Evolutionary conservation across 2,113 vertebrate species (phyloP).

Genomic region (Meleagris gallopavo): DNA sequence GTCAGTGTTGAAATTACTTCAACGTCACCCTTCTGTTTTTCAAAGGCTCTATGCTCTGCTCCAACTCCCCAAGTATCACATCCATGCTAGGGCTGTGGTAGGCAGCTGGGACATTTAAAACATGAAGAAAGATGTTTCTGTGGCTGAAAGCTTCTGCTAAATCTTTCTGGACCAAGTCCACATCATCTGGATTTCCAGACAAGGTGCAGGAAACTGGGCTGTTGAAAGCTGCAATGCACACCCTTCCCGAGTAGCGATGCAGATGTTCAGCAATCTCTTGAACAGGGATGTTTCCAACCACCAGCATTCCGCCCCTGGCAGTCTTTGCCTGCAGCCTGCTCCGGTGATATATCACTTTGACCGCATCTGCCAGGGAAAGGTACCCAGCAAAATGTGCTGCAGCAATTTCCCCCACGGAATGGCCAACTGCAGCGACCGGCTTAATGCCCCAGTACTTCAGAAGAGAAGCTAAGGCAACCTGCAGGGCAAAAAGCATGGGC

Average conservation of each 20-base stretch:
- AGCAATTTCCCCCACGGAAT: constrained; percentile 86
- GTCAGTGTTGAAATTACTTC: constrained; percentile 87
- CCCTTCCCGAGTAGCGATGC: constrained; percentile 66
- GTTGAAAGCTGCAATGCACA: constrained; percentile 86
- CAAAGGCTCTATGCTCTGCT: constrained; percentile 70
- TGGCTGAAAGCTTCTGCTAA: constrained; percentile 67
- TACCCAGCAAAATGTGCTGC: constrained; percentile 87
- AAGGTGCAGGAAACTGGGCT: constrained; percentile 86
- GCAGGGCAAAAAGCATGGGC: constrained; percentile 85
- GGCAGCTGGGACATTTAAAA: constrained; percentile 80
- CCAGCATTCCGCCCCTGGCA: constrained; percentile 83
- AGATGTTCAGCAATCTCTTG: constrained; percentile 74
- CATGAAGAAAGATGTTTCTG: constrained; percentile 80
- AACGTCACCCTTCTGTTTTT: constrained; percentile 53
- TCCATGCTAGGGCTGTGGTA: constrained; percentile 90
- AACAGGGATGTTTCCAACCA: constrained; percentile 82
- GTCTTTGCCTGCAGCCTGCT: constrained; percentile 82
- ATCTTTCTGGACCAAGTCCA: constrained; percentile 73
- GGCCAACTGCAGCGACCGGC: constrained; percentile 78
- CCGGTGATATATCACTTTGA: constrained; percentile 84
- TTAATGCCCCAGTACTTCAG: constrained; percentile 85
- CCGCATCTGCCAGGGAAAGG: constrained; percentile 85
- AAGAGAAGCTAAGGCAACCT: constrained; percentile 81
- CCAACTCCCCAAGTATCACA: constrained; percentile 76
- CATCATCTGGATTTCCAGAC: constrained; percentile 79